Evolutionary conservation across 2,797 vertebrate genomes (phyloP).

Genomic region (Neosalanx taihuensis): DNA sequence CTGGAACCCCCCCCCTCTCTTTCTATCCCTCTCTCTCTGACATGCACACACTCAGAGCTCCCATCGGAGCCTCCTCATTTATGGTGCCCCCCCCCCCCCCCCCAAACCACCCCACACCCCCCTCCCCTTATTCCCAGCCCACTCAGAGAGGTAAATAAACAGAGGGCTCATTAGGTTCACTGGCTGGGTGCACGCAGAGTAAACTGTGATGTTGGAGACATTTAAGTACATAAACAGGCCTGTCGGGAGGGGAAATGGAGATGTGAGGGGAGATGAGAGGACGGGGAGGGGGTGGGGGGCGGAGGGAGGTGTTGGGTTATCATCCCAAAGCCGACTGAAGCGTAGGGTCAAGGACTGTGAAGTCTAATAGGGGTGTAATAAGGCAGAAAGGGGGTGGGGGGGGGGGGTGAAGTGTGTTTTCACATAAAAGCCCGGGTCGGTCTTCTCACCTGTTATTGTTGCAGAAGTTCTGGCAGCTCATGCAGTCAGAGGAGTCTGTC

Average conservation of each 20-base stretch:
- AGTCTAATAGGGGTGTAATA: background rate
- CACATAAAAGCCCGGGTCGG: background rate
- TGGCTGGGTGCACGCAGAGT: slow-evolving; percentile 71
- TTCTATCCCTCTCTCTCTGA: background rate
- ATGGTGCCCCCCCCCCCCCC: background rate
- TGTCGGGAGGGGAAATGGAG: slow-evolving; percentile 26
- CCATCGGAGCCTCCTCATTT: background rate
- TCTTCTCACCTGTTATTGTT: slow-evolving; percentile 91
- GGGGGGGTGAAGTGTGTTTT: background rate
- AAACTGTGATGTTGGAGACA: slow-evolving; percentile 76
- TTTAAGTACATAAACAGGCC: slow-evolving; percentile 75
- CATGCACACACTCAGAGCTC: background rate
- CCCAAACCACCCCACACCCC: slow-evolving; percentile 16
- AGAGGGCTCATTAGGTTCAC: slow-evolving; percentile 69
- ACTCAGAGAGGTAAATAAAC: slow-evolving; percentile 73
- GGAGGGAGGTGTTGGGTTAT: background rate
- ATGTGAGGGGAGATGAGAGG: slow-evolving; percentile 28
- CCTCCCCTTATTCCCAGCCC: slow-evolving; percentile 54
- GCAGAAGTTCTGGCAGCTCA: slow-evolving; percentile 90
- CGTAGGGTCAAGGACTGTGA: no score
- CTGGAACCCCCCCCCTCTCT: background rate
- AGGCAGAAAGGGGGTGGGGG: background rate
- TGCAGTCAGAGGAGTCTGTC: slow-evolving; percentile 80
- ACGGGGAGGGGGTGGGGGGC: background rate
- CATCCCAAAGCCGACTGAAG: no score